Percentiles rank a stretch among this genome's conserved stretches.
phyloP scores from a whole-genome alignment of 2,888 invertebrate genomes.

The Plebejus argus region DNA sequence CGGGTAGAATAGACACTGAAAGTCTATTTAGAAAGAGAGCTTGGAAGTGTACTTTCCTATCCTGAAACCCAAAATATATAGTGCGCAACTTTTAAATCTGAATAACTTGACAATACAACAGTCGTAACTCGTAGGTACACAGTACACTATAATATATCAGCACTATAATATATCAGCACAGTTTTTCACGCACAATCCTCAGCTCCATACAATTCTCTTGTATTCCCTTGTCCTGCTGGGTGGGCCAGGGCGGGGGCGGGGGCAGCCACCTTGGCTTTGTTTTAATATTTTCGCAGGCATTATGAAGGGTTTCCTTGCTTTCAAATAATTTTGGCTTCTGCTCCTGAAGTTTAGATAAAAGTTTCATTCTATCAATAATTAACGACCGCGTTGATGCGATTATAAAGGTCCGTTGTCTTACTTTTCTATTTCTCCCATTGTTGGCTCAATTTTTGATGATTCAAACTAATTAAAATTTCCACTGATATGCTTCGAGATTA shows the following conservation, averaged over 20 bases:
- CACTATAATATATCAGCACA: neutral
- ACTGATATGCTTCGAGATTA: neutral
- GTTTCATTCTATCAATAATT: conserved; percentile 81
- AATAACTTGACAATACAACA: too few species aligned
- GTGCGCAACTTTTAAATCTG: too few species aligned
- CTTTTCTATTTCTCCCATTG: conserved; percentile 51
- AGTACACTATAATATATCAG: too few species aligned
- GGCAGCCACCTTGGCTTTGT: conserved; percentile 79
- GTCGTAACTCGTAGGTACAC: too few species aligned
- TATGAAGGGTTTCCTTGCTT: conserved; percentile 80
- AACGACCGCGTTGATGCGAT: conserved; percentile 77
- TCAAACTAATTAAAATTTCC: neutral
- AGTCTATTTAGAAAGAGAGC: too few species aligned
- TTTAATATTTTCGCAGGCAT: conserved; percentile 81
- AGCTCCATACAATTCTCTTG: conserved; percentile 54
- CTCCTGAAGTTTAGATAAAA: conserved; percentile 80
- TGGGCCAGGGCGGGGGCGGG: conserved; percentile 50
- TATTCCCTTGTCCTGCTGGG: conserved; percentile 62
- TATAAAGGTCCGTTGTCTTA: conserved; percentile 71
- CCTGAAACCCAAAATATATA: too few species aligned
- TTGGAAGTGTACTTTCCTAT: too few species aligned
- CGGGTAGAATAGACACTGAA: too few species aligned
- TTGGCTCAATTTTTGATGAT: conserved; percentile 15
- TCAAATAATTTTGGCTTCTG: conserved; percentile 81
- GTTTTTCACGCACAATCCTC: conserved; percentile 38